Evolutionary conservation across 1,140 invertebrate species (phyloP), one percentile per base, ranked within the genome.

Genomic region (Macrocentrus cingulum): DNA sequence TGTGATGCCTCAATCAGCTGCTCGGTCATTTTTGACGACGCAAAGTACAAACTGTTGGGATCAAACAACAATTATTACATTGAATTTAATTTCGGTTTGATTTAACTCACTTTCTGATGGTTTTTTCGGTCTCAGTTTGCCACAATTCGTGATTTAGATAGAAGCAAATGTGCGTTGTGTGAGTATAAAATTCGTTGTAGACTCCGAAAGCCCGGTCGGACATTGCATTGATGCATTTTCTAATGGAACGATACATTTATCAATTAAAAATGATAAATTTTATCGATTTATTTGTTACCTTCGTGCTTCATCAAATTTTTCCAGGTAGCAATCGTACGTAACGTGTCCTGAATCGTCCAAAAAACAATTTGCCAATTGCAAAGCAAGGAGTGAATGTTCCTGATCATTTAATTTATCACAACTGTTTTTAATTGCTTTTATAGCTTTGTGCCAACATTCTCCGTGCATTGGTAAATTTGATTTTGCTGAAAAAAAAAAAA

Each of bases 141-240:
- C 88, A 89, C 25, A 84, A 67, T 72, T 88, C 84, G 23, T 82
- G 82, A 68, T 83, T 80, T 29, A 89, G 66, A 69, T 84, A 89
- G 66, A 83, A 87, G 67, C 88, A 89, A 39, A 89, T 87, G 61
- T 86, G 85, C 58, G 85, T 84, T 1, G 86, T 83, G 55, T 89
- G 86, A 9, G 85, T 85, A 65, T 88, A 89, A 67, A 88, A 89
- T 64, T 85, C 82, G 32, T 84, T 83, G 57, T 86, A 87, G 6
- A 83, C 84, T 57, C 76, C 74, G 58, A 87, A 84, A 11, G 84
- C 83, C 25, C 80, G 73, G 59, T 84, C 81, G n/a, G 81, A 74
- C 80, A 88, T 82, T 18, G 70, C 63, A 60, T 71, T 77, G 1
- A 87, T 79, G 67, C 87, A 89, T 25, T 81, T 74, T 20, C 76